These are phyloP conservation scores for Thaumatotibia leucotreta DNA, from an alignment of 1,140 invertebrate genomes.

Conservation along the genomic window DNA sequence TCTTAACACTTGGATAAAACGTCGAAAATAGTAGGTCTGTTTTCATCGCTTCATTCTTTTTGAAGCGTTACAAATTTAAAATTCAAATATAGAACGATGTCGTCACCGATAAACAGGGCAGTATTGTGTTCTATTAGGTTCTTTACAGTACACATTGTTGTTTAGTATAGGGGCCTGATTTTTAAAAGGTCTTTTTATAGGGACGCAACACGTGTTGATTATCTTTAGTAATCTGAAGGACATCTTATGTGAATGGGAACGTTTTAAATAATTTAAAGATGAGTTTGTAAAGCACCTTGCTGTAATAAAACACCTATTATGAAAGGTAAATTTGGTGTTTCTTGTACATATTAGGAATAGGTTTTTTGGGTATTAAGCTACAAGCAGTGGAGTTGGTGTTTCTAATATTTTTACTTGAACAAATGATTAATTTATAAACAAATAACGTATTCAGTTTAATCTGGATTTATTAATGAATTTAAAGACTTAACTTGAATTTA, in stretches of 20 bases:
- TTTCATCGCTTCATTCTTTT: neutral
- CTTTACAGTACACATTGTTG: constrained; percentile 15
- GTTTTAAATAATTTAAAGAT: neutral
- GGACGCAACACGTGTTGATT: neutral
- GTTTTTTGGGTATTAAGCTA: too few species aligned
- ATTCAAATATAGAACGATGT: constrained; percentile 33
- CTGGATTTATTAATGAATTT: too few species aligned
- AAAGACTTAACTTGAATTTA: too few species aligned
- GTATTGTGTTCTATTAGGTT: constrained; percentile 19
- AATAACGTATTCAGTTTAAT: too few species aligned
- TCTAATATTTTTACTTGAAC: too few species aligned
- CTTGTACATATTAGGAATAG: too few species aligned
- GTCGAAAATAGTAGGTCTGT: neutral
- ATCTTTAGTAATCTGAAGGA: constrained; percentile 4
- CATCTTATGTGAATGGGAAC: neutral
- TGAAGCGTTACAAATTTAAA: constrained; percentile 29
- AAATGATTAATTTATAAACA: too few species aligned
- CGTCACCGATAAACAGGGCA: constrained; percentile 24
- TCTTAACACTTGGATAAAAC: neutral
- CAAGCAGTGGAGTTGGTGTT: too few species aligned
- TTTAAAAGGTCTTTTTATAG: constrained; percentile 5
- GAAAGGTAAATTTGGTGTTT: neutral
- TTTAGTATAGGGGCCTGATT: neutral
- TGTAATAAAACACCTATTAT: neutral
- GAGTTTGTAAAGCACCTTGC: neutral